A percentile compares a stretch with the other conserved stretches of the same genome.
These are phyloP conservation scores for Pimpla rufipes DNA, from an alignment of 2,888 invertebrate genomes.

Conservation along the genomic window DNA sequence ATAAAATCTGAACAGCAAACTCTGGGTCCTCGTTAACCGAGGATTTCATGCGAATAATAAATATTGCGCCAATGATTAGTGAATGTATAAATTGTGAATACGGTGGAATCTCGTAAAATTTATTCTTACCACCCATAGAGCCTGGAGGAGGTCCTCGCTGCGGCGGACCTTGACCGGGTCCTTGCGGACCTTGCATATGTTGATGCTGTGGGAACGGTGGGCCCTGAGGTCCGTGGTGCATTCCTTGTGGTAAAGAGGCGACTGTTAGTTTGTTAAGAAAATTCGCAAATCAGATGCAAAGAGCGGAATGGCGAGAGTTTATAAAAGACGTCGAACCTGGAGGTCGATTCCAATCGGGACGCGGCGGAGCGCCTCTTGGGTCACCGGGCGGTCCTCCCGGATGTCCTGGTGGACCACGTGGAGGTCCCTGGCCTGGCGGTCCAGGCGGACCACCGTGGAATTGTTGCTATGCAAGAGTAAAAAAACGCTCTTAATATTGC, in stretches of 20 bases:
- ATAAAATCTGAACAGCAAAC: no score
- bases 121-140: slow-evolving; percentile 83
- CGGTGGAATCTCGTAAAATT: not conserved
- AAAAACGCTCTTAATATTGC: slow-evolving; percentile 33
- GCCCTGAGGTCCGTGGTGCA: slow-evolving; percentile 89
- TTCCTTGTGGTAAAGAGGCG: slow-evolving; percentile 80
- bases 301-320: not conserved
- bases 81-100: not conserved
- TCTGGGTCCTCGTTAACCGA: no score
- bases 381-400: slow-evolving; percentile 88
- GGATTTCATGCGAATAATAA: no score
- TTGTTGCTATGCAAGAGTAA: slow-evolving; percentile 78
- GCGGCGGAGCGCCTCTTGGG: slow-evolving; percentile 87
- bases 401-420: slow-evolving; percentile 86
- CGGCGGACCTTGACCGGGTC: slow-evolving; percentile 89
- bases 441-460: slow-evolving; percentile 87
- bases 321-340: slow-evolving; percentile 85
- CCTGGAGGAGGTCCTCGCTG: slow-evolving; percentile 88
- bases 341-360: slow-evolving; percentile 92
- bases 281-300: slow-evolving; percentile 11
- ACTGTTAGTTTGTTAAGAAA: slow-evolving; percentile 12
- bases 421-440: slow-evolving; percentile 86
- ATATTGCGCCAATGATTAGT: no score
- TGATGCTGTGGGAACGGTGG: slow-evolving; percentile 87
- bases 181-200: slow-evolving; percentile 89